Conservation (phyloP, 2,888 invertebrate species). For the Salpingus planirostris region DNA sequence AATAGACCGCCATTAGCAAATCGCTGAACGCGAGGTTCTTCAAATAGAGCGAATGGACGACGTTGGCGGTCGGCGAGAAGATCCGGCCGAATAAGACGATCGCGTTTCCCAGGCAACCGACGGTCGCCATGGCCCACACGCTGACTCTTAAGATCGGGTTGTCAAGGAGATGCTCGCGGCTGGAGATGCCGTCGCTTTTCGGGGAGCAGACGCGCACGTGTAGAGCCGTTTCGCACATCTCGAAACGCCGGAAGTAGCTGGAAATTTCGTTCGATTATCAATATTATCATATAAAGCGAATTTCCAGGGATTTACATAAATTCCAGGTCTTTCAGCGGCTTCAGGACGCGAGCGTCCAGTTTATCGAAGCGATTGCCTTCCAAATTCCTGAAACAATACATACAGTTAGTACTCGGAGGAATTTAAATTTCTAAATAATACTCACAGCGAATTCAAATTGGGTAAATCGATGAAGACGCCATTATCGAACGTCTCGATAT, state of each 20-base stretch:
- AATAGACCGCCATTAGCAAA: constrained; percentile 54
- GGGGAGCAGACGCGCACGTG: constrained; percentile 51
- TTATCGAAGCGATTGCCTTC: constrained; percentile 35
- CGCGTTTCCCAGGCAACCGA: constrained; percentile 50
- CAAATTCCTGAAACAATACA: constrained; percentile 25
- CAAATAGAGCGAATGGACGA: constrained; percentile 52
- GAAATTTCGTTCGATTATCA: constrained; percentile 13
- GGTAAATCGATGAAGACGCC: constrained; percentile 39
- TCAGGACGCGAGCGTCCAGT: constrained; percentile 37
- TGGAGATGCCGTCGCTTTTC: constrained; percentile 52
- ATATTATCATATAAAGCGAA: too few relatives aligned
- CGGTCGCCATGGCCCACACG: constrained; percentile 53
- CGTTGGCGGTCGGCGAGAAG: constrained; percentile 47
- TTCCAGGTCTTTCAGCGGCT: constrained; percentile 37
- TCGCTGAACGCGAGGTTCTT: constrained; percentile 54
- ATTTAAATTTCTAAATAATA: constrained; percentile 19
- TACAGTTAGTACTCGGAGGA: constrained; percentile 14
- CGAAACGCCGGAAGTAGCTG: constrained; percentile 52
- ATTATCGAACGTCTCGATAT: constrained; percentile 37
- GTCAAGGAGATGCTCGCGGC: constrained; percentile 49
- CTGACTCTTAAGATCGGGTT: constrained; percentile 48
- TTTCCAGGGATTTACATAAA: too few relatives aligned
- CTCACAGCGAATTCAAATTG: constrained; percentile 42
- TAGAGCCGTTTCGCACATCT: constrained; percentile 42
- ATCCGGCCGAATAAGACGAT: constrained; percentile 49